Conservation (phyloP, 2,797 vertebrate genomes). For the Clarias platycephalus region DNA sequence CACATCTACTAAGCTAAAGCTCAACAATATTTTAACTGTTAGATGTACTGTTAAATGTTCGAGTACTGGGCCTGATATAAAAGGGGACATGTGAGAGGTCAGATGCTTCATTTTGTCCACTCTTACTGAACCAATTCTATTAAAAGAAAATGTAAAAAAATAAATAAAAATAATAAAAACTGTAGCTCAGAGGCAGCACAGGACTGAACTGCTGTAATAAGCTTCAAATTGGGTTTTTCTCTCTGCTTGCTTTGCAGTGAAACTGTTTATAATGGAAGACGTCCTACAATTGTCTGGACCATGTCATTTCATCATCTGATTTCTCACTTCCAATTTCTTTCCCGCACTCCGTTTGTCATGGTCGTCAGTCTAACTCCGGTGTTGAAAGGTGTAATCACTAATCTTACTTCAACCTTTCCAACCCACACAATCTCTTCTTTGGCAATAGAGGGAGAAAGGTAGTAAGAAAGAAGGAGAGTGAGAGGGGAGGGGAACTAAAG, state of each 20-base stretch:
- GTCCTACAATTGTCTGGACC: conserved; percentile 25
- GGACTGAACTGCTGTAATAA: conserved; percentile 21
- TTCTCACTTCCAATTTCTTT: conserved; percentile 30
- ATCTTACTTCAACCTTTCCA: conserved; percentile 58
- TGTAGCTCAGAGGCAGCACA: conserved; percentile 13
- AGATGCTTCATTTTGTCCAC: not conserved
- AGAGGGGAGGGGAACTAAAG: conserved; percentile 45
- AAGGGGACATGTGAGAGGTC: not conserved
- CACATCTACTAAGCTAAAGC: not conserved
- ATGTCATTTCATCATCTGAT: conserved; percentile 24
- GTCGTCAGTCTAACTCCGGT: not conserved
- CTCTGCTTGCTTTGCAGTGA: not conserved
- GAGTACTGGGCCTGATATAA: not conserved
- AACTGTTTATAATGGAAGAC: conserved; percentile 20
- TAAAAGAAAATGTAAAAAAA: conserved; percentile 12
- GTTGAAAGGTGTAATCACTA: conserved; percentile 42
- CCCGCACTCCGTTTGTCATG: not conserved
- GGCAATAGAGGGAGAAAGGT: conserved; percentile 35
- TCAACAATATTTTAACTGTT: not conserved
- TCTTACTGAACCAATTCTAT: not conserved
- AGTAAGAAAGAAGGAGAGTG: conserved; percentile 42
- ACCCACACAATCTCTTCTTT: conserved; percentile 48
- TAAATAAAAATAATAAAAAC: not conserved
- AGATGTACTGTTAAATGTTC: not conserved
- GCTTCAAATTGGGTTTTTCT: conserved; percentile 26